Evolutionary conservation across 1,140 invertebrate species (phyloP).

Genomic region (Vanessa atalanta): DNA sequence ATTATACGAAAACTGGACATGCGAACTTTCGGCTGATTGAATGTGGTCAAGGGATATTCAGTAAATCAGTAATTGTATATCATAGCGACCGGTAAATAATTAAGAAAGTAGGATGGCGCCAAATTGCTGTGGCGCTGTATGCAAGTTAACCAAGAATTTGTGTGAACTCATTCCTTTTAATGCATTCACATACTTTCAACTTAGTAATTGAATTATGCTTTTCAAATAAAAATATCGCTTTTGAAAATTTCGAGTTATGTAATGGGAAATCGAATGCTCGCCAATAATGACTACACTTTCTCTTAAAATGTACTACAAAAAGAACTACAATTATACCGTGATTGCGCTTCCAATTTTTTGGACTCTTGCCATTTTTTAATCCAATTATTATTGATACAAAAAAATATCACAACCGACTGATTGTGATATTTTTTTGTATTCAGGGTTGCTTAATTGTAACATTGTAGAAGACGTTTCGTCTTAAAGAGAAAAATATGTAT

Average conservation of each 20-base stretch:
- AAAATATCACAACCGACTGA: no score
- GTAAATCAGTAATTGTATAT: conserved; percentile 9
- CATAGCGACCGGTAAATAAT: conserved; percentile 41
- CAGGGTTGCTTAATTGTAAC: no score
- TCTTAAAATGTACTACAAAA: background rate
- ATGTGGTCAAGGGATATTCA: background rate
- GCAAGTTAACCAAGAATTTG: conserved; percentile 19
- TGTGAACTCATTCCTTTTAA: conserved; percentile 32
- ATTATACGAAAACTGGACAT: background rate
- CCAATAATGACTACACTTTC: conserved; percentile 32
- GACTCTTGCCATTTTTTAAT: no score
- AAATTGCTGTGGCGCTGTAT: conserved; percentile 20
- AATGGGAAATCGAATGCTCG: conserved; percentile 20
- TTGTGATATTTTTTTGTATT: no score
- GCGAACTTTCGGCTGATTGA: background rate
- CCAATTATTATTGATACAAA: no score
- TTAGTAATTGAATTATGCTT: background rate
- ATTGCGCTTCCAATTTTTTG: background rate
- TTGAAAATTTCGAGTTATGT: conserved; percentile 20
- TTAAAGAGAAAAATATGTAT: no score
- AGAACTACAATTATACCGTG: background rate
- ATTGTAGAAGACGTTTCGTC: no score
- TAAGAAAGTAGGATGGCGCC: conserved; percentile 60
- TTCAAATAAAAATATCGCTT: conserved; percentile 4
- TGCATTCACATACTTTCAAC: conserved; percentile 3